Evolutionary conservation across 1,140 invertebrate genomes (phyloP).

Genomic region (Danaus melanippus): DNA sequence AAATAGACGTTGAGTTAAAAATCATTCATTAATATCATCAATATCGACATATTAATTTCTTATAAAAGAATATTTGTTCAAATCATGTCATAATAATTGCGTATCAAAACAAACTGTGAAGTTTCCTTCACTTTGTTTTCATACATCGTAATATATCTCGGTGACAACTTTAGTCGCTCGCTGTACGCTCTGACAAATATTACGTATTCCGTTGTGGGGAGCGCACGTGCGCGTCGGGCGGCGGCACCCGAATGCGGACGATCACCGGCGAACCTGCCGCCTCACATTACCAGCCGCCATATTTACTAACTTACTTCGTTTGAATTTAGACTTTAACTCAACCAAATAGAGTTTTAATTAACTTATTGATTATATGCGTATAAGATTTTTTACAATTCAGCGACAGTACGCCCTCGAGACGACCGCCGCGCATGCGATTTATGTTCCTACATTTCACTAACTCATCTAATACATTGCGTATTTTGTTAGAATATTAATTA

Average conservation of each 20-base stretch:
- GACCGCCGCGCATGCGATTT: conserved; percentile 36
- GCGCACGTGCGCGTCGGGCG: conserved; percentile 38
- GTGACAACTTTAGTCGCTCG: conserved; percentile 13
- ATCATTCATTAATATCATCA: no score
- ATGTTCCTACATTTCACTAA: conserved; percentile 8
- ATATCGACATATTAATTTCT: no score
- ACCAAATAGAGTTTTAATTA: conserved; percentile 7
- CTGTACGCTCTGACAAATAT: conserved; percentile 28
- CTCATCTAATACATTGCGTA: conserved; percentile 23
- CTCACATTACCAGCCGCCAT: conserved; percentile 2
- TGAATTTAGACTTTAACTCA: conserved; percentile 7
- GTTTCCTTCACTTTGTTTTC: no score
- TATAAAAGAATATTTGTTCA: no score
- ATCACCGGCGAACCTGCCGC: conserved; percentile 21
- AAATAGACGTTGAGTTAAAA: no score
- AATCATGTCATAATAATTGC: no score
- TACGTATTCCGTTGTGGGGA: conserved; percentile 22
- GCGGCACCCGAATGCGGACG: conserved; percentile 35
- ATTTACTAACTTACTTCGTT: not conserved
- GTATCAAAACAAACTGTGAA: no score
- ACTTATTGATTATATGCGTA: not conserved
- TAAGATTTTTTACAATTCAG: conserved; percentile 12
- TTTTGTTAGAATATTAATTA: conserved; percentile 1
- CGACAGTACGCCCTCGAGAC: conserved; percentile 38
- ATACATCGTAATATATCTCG: no score